These are phyloP conservation scores for Peromyscus californicus DNA, from an alignment of 2,113 vertebrate species.

Conservation along the genomic window DNA sequence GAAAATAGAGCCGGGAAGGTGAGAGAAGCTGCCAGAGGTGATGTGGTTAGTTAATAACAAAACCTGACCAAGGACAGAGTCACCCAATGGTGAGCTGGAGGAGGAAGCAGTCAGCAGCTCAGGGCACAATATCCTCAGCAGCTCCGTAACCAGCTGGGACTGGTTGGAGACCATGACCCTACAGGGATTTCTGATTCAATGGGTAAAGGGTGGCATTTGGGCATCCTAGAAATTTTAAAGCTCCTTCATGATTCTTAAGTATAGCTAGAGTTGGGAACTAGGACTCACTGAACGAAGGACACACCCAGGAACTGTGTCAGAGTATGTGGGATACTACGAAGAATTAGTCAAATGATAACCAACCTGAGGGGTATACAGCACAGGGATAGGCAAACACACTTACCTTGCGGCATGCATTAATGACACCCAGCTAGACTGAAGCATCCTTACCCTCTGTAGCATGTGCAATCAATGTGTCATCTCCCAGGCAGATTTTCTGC, in stretches of 20 bases:
- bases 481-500: neutral
- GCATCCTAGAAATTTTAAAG: neutral
- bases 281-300: neutral
- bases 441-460: neutral
- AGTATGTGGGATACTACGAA: neutral
- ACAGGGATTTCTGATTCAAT: neutral
- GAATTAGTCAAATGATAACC: neutral
- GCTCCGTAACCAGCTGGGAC: rapidly evolving
- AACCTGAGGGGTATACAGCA: neutral
- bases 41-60: neutral
- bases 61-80: neutral
- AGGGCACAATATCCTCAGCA: neutral
- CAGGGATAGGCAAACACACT: neutral
- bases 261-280: neutral
- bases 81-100: rapidly evolving
- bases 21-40: neutral
- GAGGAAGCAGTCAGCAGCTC: neutral
- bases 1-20: neutral
- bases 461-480: neutral
- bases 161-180: too few species aligned
- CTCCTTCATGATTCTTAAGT: neutral
- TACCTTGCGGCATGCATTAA: neutral
- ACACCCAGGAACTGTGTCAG: neutral
- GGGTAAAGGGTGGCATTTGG: rapidly evolving
- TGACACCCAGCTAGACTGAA: neutral